A percentile compares a stretch with the other conserved stretches of the same genome.
Evolutionary conservation across 30 jellyfish, hydroid and myxozoan species (phyloP).

Genomic region (Haliclystus octoradiatus): DNA sequence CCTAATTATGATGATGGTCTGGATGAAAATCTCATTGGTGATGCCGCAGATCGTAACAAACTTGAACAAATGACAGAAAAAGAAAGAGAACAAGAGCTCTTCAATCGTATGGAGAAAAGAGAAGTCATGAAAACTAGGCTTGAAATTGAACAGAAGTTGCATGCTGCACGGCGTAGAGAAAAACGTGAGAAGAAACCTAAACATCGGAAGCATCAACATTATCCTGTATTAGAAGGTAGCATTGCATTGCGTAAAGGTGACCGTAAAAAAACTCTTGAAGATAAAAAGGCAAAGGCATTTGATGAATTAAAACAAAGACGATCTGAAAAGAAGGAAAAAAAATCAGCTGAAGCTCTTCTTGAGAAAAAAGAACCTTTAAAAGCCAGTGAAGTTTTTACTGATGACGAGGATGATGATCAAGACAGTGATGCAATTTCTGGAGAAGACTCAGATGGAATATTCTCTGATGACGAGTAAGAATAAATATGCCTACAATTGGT

Average conservation of each 20-base stretch:
- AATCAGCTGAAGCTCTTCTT: slow-evolving; percentile 46
- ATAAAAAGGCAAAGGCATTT: slow-evolving; percentile 66
- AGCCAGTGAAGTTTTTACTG: slow-evolving; percentile 78
- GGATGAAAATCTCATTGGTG: slow-evolving; percentile 81
- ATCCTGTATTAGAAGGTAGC: slow-evolving; percentile 41
- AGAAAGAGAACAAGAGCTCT: slow-evolving; percentile 81
- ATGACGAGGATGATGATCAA: slow-evolving; percentile 92
- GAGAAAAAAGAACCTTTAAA: slow-evolving; percentile 70
- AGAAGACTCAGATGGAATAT: slow-evolving; percentile 45
- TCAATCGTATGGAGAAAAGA: slow-evolving; percentile 71
- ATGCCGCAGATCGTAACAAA: slow-evolving; percentile 66
- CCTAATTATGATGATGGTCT: slow-evolving; percentile 84
- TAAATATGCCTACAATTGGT: not conserved
- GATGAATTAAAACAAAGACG: slow-evolving; percentile 77
- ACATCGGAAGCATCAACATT: not conserved
- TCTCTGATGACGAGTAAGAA: slow-evolving; percentile 69
- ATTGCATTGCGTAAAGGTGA: slow-evolving; percentile 80
- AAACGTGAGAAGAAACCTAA: slow-evolving; percentile 30
- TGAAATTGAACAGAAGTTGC: slow-evolving; percentile 57
- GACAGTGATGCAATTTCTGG: slow-evolving; percentile 77
- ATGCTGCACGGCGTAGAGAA: slow-evolving; percentile 38
- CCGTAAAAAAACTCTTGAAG: slow-evolving; percentile 61
- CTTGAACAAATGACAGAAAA: slow-evolving; percentile 84
- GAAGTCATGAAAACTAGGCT: slow-evolving; percentile 77
- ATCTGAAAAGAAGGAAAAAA: slow-evolving; percentile 59